A percentile compares a stretch with the other conserved stretches of the same genome.
Conservation (phyloP, 2,888 invertebrate genomes). For the Clusia tigrina region DNA sequence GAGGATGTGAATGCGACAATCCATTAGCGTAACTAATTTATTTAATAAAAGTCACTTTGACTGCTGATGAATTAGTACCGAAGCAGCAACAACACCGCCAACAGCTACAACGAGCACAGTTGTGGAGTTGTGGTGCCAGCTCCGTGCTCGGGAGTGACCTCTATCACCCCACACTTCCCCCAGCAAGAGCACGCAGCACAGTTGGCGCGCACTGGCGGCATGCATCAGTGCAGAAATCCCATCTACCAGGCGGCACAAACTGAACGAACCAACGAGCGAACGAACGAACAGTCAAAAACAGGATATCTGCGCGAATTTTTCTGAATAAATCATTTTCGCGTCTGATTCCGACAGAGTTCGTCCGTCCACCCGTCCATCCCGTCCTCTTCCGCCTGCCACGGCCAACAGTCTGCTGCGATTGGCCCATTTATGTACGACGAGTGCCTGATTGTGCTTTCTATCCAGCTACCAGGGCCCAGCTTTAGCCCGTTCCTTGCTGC, state of each 20-base stretch:
- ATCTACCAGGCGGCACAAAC: background rate
- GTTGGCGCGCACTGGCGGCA: background rate
- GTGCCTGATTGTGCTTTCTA: too few relatives aligned
- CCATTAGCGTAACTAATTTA: conserved; percentile 35
- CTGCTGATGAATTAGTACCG: conserved; percentile 53
- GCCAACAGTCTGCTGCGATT: too few relatives aligned
- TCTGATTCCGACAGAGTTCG: background rate
- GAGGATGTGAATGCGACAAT: conserved; percentile 9
- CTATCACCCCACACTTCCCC: background rate
- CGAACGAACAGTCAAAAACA: background rate
- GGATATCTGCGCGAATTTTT: conserved; percentile 1
- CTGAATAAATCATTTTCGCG: conserved; percentile 8
- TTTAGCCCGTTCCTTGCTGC: background rate
- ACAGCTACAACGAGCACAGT: too few relatives aligned
- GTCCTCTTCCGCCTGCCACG: too few relatives aligned
- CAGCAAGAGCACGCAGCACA: background rate
- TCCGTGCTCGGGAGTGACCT: background rate
- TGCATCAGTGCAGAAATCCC: background rate
- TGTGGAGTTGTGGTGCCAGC: background rate
- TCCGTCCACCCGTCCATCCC: too few relatives aligned
- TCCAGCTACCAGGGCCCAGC: background rate
- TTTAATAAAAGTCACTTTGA: conserved; percentile 57
- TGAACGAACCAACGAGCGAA: too few relatives aligned
- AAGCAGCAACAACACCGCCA: background rate
- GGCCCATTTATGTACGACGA: too few relatives aligned